phyloP scores from a whole-genome alignment of 2,797 vertebrate genomes.

The Zenarchopterus dispar region DNA sequence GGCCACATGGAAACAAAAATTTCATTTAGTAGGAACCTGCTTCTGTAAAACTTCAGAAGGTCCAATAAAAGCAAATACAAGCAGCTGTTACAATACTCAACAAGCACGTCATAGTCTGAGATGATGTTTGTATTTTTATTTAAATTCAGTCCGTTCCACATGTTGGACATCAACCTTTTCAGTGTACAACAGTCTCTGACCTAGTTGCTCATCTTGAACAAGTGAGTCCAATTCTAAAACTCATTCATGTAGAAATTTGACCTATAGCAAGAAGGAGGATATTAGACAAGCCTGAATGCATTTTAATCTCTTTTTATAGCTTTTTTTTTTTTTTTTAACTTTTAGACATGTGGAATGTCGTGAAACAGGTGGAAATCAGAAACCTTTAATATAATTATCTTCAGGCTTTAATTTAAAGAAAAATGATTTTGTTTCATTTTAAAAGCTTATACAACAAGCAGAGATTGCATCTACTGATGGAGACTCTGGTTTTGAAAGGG shows the following conservation, averaged over 20 bases:
- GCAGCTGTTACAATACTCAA: not conserved
- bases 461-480: conserved; percentile 5
- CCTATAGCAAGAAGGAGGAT: conserved; percentile 32
- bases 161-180: conserved; percentile 32
- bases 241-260: conserved; percentile 49
- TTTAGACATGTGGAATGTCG: not conserved
- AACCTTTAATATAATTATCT: conserved; percentile 16
- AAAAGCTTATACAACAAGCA: conserved; percentile 20
- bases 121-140: conserved; percentile 7
- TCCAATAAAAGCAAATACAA: not conserved
- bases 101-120: conserved; percentile 1
- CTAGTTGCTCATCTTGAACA: conserved; percentile 14
- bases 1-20: too few species aligned
- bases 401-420: conserved; percentile 19
- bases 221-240: conserved; percentile 34
- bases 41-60: conserved; percentile 3
- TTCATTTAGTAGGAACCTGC: too few species aligned
- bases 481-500: not conserved
- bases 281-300: conserved; percentile 17
- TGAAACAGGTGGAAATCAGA: conserved; percentile 13
- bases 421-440: not conserved
- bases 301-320: conserved; percentile 11
- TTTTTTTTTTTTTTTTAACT: conserved; percentile 22
- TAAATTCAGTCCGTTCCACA: conserved; percentile 7
- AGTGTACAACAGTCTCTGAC: conserved; percentile 11